Evolutionary conservation across 1,140 invertebrate species (phyloP).

Genomic region (Olivierus martensii): DNA sequence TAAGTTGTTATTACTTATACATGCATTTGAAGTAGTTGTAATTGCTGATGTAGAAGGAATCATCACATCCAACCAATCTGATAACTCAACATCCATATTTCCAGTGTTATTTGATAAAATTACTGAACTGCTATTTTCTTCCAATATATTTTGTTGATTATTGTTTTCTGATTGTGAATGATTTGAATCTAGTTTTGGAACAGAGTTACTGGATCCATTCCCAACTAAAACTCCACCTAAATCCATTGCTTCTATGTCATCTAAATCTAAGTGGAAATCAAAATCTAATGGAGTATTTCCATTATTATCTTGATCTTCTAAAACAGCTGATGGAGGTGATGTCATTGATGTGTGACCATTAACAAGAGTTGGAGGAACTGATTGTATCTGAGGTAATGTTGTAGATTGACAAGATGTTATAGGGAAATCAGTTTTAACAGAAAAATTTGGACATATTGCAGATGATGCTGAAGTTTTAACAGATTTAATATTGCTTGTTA

Average conservation of each 20-base stretch:
- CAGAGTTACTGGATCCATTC: background rate
- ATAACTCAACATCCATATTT: constrained; percentile 12
- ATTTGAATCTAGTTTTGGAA: too few relatives aligned
- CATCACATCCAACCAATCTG: constrained; percentile 12
- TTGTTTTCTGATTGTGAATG: too few relatives aligned
- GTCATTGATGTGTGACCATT: too few relatives aligned
- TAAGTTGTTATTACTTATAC: constrained; percentile 7
- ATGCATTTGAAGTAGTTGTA: too few relatives aligned
- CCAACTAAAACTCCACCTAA: constrained; percentile 6
- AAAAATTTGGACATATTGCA: background rate
- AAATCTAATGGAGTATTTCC: constrained; percentile 4
- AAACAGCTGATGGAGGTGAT: too few relatives aligned
- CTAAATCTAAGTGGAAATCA: constrained; percentile 11
- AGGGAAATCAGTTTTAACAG: background rate
- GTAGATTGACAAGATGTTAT: background rate
- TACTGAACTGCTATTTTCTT: too few relatives aligned
- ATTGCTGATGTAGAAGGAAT: too few relatives aligned
- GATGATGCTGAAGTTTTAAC: constrained; percentile 42
- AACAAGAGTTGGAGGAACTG: too few relatives aligned
- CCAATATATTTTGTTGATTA: too few relatives aligned
- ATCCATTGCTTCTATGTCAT: constrained; percentile 13
- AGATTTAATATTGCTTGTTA: too few relatives aligned
- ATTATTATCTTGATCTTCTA: too few relatives aligned
- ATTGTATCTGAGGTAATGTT: too few relatives aligned
- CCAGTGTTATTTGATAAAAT: background rate